Evolutionary conservation across 2,888 invertebrate species (phyloP), one percentile per base, ranked within the genome.

Genomic region (Macrosoma leucophasiata): DNA sequence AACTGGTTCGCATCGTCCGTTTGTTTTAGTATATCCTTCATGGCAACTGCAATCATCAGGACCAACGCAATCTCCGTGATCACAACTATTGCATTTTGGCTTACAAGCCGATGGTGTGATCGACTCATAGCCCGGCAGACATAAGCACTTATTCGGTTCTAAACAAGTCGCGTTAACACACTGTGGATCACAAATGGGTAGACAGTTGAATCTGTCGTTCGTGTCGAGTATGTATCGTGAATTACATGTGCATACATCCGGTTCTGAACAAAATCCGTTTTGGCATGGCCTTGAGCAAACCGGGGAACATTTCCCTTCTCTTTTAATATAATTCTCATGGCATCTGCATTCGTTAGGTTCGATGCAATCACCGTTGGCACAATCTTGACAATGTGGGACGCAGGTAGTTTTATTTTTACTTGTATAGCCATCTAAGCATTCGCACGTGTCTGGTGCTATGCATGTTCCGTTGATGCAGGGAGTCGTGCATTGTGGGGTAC

Each of bases 281-380:
- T 17, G 14, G 23, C 49, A 50, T 3, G 26, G 18, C 10, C 11
- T 23, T 6, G 22, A 14, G 15, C 49, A 50, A 13, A 31, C 9
- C 18, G 49, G 49, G 9, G 37, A 33, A 11, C 48, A 49, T 9
- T 15, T 25, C 8, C 30, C 40, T 3, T 38, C 46, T 13, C 23
- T 24, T 26, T 46, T 50, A 35, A 28, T 19, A 36, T 52, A 60
- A 6, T 65, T 62, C 10, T 34, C 9, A 5, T 48, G 22, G 23
- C 67, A 61, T 13, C 36, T 42, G 23, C 74, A 73, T 0, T 34
- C 40, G 15, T 64, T 55, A 3, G 67, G 68, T 7, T 49, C 54
- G 2, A 55, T 39, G 36, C 75, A 75, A 12, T 41, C 41, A 2
- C 69, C 67, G 28, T 71, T 51, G 2, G 43, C 19, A 27, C 64